Evolutionary conservation across 1,140 invertebrate species (phyloP).

Genomic region (Drosophila sechellia): DNA sequence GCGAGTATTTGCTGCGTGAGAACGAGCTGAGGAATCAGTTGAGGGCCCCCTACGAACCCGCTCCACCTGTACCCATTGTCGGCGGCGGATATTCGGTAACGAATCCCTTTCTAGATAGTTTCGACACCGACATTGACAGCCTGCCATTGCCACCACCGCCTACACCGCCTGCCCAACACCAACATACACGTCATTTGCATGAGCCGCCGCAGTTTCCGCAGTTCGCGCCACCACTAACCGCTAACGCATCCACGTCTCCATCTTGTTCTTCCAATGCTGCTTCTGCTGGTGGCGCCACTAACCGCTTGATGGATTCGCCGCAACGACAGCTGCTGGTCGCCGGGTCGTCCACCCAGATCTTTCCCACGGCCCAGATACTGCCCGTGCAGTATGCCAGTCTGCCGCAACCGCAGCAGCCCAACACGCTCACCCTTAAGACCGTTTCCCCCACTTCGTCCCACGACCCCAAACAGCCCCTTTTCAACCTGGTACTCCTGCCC

Average conservation of each 20-base stretch:
- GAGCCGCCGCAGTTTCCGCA: conserved; percentile 44
- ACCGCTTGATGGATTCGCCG: conserved; percentile 67
- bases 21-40: conserved; percentile 82
- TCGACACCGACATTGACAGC: conserved; percentile 77
- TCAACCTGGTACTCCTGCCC: conserved; percentile 75
- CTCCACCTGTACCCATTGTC: conserved; percentile 72
- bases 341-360: conserved; percentile 77
- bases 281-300: conserved; percentile 31
- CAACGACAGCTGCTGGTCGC: conserved; percentile 58
- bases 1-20: conserved; percentile 77
- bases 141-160: conserved; percentile 78
- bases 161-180: conserved; percentile 57
- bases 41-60: conserved; percentile 67
- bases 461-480: conserved; percentile 34
- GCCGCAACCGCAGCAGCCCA: conserved; percentile 83
- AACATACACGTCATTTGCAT: conserved; percentile 66
- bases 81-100: conserved; percentile 73
- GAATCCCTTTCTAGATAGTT: conserved; percentile 79
- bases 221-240: conserved; percentile 62
- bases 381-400: conserved; percentile 82
- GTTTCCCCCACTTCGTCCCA: conserved; percentile 3
- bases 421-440: conserved; percentile 63
- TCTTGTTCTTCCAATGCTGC: conserved; percentile 49
- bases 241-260: conserved; percentile 80
- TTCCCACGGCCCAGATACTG: conserved; percentile 82